These are phyloP conservation scores for Blastobasis adustella DNA, from an alignment of 2,888 invertebrate genomes.

Conservation along the genomic window DNA sequence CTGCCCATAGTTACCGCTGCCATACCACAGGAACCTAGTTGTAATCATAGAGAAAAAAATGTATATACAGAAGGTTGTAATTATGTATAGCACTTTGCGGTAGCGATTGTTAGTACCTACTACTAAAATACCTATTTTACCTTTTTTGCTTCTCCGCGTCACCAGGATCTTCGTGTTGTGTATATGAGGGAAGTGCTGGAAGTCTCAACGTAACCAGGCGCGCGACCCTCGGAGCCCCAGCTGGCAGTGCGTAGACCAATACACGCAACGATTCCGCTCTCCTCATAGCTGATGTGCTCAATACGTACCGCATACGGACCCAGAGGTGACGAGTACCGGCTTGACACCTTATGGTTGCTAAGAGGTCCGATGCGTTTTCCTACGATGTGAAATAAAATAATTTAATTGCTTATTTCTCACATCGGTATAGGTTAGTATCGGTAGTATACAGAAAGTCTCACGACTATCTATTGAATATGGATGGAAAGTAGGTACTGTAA, in stretches of 20 bases:
- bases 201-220: slow-evolving; percentile 45
- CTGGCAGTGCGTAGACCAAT: slow-evolving; percentile 52
- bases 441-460: no score
- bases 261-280: slow-evolving; percentile 42
- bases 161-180: slow-evolving; percentile 35
- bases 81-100: no score
- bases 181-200: slow-evolving; percentile 53
- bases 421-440: no score
- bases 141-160: slow-evolving; percentile 32
- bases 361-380: slow-evolving; percentile 29
- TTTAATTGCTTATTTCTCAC: no score
- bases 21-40: no score
- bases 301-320: slow-evolving; percentile 85
- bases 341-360: slow-evolving; percentile 95
- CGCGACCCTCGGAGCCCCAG: slow-evolving; percentile 62
- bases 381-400: not conserved
- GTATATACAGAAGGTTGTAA: no score
- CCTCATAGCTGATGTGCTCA: slow-evolving; percentile 11
- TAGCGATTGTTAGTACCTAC: no score
- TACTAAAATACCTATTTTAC: slow-evolving; percentile 17
- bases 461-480: no score
- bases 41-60: no score
- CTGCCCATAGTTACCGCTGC: no score
- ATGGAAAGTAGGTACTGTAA: no score
- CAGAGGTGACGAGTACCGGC: slow-evolving; percentile 93